phyloP scores from a whole-genome alignment of 2,113 vertebrate species.

The Myiagra hebetior region DNA sequence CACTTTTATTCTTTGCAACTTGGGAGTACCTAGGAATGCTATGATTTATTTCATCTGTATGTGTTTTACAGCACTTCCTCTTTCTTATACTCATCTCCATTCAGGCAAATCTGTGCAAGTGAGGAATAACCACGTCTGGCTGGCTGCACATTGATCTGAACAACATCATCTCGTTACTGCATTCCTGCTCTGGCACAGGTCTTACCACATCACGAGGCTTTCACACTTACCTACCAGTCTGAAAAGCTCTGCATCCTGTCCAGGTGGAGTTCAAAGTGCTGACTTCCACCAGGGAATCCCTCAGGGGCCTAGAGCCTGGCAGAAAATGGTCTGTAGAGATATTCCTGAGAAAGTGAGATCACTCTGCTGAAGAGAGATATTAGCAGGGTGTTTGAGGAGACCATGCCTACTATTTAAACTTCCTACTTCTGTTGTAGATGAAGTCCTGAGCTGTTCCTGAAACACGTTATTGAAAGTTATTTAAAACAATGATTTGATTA shows the following conservation, averaged over 20 bases:
- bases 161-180: background rate
- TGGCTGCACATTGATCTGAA: rapidly evolving
- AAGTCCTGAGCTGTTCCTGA: background rate
- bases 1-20: background rate
- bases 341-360: background rate
- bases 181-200: background rate
- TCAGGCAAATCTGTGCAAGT: background rate
- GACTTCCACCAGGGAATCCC: background rate
- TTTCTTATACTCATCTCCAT: background rate
- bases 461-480: background rate
- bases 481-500: background rate
- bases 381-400: background rate
- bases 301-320: background rate
- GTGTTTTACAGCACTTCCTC: background rate
- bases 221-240: background rate
- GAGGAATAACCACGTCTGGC: background rate
- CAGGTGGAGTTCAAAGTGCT: background rate
- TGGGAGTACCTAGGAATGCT: background rate
- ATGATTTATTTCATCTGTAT: background rate
- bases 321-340: background rate
- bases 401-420: background rate
- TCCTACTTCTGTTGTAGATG: background rate
- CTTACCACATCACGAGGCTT: background rate
- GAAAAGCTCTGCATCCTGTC: background rate
- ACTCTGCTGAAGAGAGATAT: background rate